Evolutionary conservation across 2,113 vertebrate species (phyloP).

Genomic region (Varanus salvator): DNA sequence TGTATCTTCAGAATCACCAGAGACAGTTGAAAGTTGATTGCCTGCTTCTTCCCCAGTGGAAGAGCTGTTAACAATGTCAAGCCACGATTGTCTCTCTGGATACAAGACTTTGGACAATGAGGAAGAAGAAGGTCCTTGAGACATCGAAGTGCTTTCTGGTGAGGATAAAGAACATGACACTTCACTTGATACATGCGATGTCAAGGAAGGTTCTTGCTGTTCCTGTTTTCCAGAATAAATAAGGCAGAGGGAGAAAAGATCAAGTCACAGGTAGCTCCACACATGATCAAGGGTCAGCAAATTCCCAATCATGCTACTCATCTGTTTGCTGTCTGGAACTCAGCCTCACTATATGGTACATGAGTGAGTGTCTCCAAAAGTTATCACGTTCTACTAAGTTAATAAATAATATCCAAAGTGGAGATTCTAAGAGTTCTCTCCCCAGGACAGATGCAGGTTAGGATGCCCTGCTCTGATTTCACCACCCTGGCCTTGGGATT

Average conservation of each 20-base stretch:
- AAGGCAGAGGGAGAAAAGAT: neutral
- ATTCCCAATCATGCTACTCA: neutral
- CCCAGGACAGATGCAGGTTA: neutral
- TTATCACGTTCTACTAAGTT: neutral
- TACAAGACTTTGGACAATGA: slow-evolving; percentile 75
- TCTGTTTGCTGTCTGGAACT: neutral
- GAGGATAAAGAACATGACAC: slow-evolving; percentile 81
- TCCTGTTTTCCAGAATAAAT: slow-evolving; percentile 67
- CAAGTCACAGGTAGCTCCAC: neutral
- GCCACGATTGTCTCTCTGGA: slow-evolving; percentile 82
- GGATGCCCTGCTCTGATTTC: neutral
- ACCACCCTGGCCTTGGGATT: neutral
- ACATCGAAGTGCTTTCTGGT: slow-evolving; percentile 82
- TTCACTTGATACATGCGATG: slow-evolving; percentile 79
- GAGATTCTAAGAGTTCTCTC: neutral
- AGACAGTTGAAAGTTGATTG: slow-evolving; percentile 76
- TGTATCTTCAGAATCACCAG: slow-evolving; percentile 74
- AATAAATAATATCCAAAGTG: neutral
- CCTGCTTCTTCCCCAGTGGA: slow-evolving; percentile 54
- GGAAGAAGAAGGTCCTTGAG: slow-evolving; percentile 78
- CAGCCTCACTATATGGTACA: neutral
- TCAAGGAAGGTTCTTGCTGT: slow-evolving; percentile 75
- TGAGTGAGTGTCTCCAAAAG: neutral
- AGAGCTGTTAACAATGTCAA: slow-evolving; percentile 78
- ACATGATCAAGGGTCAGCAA: neutral